phyloP scores from a whole-genome alignment of 1,140 invertebrate genomes.

The Nasonia vitripennis region DNA sequence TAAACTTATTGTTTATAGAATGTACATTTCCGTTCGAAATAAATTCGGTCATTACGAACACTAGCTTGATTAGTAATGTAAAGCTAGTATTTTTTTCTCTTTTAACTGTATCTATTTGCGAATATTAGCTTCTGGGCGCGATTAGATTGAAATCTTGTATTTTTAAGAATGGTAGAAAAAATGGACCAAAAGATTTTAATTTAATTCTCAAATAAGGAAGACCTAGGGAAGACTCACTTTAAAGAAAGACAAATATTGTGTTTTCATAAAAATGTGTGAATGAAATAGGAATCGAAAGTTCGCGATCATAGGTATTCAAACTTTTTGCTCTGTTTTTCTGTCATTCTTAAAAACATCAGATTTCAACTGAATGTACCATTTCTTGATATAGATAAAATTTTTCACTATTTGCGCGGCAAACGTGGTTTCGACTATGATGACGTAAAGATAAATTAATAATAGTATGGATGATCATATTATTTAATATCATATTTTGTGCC shows the following conservation, averaged over 20 bases:
- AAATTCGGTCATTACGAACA: neutral
- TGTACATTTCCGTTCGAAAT: neutral
- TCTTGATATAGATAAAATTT: neutral
- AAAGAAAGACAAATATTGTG: too few relatives aligned
- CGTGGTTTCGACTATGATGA: neutral
- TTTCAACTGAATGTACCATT: too few relatives aligned
- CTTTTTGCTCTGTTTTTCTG: too few relatives aligned
- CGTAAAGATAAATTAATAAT: neutral
- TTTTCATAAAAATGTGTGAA: too few relatives aligned
- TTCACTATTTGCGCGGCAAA: neutral
- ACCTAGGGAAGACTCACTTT: too few relatives aligned
- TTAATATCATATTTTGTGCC: neutral
- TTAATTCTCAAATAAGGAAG: neutral
- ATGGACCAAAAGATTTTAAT: neutral
- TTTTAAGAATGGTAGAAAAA: neutral
- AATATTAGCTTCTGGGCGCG: neutral
- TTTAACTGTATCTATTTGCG: neutral
- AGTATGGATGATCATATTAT: neutral
- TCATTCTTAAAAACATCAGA: too few relatives aligned
- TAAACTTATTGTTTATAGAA: constrained; percentile 2
- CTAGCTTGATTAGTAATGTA: neutral
- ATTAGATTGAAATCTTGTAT: neutral
- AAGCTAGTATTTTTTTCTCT: neutral
- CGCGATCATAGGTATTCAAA: too few relatives aligned
- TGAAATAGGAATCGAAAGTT: too few relatives aligned